Percentiles rank a stretch among this genome's conserved stretches.
These are phyloP conservation scores for Austrolebias charrua DNA, from an alignment of 2,797 vertebrate genomes.

Conservation along the genomic window DNA sequence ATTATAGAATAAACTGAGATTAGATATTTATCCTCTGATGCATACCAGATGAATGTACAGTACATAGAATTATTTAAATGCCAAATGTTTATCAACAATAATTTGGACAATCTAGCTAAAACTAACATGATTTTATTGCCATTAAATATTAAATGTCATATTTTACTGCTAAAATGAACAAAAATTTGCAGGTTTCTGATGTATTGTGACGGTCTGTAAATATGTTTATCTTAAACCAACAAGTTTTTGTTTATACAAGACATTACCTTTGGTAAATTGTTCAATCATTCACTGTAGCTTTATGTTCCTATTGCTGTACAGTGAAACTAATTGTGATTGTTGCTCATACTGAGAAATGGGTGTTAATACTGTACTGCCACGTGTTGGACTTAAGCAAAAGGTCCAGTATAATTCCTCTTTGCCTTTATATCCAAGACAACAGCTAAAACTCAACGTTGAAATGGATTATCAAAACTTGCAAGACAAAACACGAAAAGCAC, in stretches of 20 bases:
- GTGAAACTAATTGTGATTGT: not conserved
- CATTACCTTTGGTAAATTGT: not conserved
- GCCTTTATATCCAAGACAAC: not conserved
- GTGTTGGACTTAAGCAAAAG: not conserved
- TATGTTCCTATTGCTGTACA: no score
- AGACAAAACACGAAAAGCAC: slow-evolving; percentile 29
- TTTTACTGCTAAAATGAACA: not conserved
- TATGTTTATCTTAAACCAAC: not conserved
- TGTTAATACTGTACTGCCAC: slow-evolving; percentile 17
- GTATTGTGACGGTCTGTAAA: not conserved
- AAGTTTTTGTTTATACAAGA: no score
- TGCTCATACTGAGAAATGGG: not conserved
- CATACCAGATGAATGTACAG: slow-evolving; percentile 4
- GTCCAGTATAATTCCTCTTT: not conserved
- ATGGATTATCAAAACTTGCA: slow-evolving; percentile 19
- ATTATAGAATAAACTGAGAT: slow-evolving; percentile 17
- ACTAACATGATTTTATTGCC: not conserved
- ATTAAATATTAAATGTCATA: not conserved
- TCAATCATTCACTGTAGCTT: not conserved
- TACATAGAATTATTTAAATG: slow-evolving; percentile 5
- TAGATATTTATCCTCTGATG: slow-evolving; percentile 30
- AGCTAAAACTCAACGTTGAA: slow-evolving; percentile 12
- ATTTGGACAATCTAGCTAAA: not conserved
- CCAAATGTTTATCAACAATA: not conserved
- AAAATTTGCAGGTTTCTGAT: not conserved